These are phyloP conservation scores for Ailurus styani DNA, from an alignment of 2,113 vertebrate species.

Conservation along the genomic window DNA sequence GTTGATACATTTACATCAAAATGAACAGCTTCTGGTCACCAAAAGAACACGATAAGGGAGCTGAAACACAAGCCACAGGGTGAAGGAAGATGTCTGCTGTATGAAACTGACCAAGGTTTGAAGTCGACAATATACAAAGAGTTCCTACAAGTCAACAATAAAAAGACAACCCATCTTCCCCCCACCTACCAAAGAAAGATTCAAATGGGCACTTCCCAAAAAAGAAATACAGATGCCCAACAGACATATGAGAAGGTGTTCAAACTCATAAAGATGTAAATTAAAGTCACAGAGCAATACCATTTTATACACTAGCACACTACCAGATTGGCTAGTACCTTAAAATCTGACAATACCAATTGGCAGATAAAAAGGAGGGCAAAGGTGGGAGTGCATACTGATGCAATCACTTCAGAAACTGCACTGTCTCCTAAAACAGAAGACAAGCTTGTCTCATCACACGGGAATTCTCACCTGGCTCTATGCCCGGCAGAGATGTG, in stretches of 20 bases:
- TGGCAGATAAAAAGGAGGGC: neutral
- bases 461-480: neutral
- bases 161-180: neutral
- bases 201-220: neutral
- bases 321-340: neutral
- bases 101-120: neutral
- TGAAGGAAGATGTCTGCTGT: neutral
- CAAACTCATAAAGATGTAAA: neutral
- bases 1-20: neutral
- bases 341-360: neutral
- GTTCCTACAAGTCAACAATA: neutral
- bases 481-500: neutral
- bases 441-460: neutral
- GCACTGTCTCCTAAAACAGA: neutral
- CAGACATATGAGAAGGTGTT: neutral
- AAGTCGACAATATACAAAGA: neutral
- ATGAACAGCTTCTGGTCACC: neutral
- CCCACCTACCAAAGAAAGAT: neutral
- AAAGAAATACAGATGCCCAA: neutral
- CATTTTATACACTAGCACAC: rapidly evolving
- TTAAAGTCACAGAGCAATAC: neutral
- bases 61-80: neutral
- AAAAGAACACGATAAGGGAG: neutral
- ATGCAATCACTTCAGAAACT: neutral
- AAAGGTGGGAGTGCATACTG: neutral